These are phyloP conservation scores for Karalla daura DNA, from an alignment of 2,797 vertebrate species.

Conservation along the genomic window DNA sequence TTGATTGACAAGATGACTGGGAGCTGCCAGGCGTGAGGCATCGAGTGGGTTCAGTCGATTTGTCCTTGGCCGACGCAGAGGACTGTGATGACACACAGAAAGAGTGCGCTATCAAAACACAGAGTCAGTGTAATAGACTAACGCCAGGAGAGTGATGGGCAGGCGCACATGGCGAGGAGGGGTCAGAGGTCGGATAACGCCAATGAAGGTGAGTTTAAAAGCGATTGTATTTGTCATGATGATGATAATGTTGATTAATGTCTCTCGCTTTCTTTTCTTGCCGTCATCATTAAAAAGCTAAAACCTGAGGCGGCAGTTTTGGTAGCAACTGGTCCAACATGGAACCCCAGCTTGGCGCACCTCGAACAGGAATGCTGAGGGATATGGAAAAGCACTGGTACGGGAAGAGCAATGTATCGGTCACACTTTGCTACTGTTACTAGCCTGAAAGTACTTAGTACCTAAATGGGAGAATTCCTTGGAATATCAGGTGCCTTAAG, in stretches of 20 bases:
- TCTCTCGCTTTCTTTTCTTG: not conserved
- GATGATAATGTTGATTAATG: not conserved
- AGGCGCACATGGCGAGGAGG: conserved; percentile 12
- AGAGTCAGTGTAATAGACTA: conserved; percentile 49
- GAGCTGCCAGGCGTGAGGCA: conserved; percentile 70
- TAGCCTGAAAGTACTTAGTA: too few species aligned
- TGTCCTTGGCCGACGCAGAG: conserved; percentile 77
- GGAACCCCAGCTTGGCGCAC: too few species aligned
- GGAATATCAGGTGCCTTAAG: too few species aligned
- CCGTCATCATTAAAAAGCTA: too few species aligned
- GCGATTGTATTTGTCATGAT: not conserved
- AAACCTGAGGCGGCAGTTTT: too few species aligned
- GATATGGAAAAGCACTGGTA: too few species aligned
- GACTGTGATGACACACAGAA: conserved; percentile 75
- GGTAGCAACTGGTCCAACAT: too few species aligned
- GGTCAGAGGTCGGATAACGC: conserved; percentile 20
- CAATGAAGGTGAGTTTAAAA: conserved; percentile 5
- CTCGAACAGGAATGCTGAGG: too few species aligned
- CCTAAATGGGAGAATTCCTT: too few species aligned
- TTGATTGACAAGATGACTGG: conserved; percentile 80
- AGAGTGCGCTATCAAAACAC: conserved; percentile 70
- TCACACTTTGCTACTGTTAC: too few species aligned
- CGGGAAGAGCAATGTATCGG: too few species aligned
- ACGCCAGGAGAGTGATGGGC: conserved; percentile 28
- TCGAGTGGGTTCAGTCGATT: conserved; percentile 72